Evolutionary conservation across 2,888 invertebrate genomes (phyloP).

Genomic region (Rotaria magnacalcarata): DNA sequence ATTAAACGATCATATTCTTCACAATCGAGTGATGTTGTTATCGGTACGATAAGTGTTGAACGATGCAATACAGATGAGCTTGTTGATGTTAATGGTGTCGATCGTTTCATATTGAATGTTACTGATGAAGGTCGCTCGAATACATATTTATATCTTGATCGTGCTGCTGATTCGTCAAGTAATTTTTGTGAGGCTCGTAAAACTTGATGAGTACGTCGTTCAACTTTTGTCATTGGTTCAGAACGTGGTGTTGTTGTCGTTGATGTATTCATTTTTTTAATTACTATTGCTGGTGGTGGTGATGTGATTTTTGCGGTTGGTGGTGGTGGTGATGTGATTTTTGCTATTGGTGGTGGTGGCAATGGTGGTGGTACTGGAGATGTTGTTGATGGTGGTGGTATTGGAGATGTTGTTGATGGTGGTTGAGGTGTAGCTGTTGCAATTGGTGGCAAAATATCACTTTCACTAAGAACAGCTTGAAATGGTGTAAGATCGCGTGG

Average conservation of each 20-base stretch:
- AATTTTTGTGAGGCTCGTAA: conserved; percentile 1
- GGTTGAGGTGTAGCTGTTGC: background rate
- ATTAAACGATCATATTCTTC: conserved; percentile 19
- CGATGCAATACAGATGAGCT: background rate
- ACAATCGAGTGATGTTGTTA: background rate
- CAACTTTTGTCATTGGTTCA: conserved; percentile 23
- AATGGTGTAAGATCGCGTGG: background rate
- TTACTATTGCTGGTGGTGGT: background rate
- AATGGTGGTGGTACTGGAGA: too few species aligned
- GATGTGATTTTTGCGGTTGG: background rate
- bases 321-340: background rate
- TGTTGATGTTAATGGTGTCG: background rate
- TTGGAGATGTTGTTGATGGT: background rate
- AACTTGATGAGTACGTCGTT: background rate
- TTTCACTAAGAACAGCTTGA: background rate
- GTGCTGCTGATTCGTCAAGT: background rate
- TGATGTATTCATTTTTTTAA: too few species aligned
- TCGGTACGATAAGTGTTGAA: background rate
- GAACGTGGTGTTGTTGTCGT: background rate
- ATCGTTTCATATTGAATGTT: background rate
- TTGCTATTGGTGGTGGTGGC: too few species aligned
- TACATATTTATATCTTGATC: background rate
- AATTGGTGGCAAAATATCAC: background rate
- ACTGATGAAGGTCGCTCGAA: background rate
- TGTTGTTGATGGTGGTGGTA: too few species aligned